Conservation (phyloP, 2,113 vertebrate species). For the Oreochromis tanganicae region DNA sequence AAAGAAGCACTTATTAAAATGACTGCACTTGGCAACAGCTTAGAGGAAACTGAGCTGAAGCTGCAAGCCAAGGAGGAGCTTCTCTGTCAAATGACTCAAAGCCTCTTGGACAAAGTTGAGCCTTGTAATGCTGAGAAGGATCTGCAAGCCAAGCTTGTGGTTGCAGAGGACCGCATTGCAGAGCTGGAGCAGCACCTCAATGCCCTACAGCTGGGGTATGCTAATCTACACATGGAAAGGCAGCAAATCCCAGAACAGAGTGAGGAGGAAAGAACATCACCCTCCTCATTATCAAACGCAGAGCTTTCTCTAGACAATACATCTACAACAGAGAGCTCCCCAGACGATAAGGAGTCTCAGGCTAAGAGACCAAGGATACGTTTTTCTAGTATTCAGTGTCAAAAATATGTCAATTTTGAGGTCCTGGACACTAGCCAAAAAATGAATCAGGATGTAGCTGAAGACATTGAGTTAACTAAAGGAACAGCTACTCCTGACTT, state of each 20-base stretch:
- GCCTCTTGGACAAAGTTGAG: conserved; percentile 37
- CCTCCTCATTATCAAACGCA: conserved; percentile 3
- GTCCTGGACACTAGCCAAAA: conserved; percentile 74
- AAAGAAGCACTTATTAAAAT: conserved; percentile 87
- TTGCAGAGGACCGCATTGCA: conserved; percentile 70
- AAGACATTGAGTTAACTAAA: conserved; percentile 71
- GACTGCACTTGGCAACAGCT: conserved; percentile 80
- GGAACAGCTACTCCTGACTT: conserved; percentile 74
- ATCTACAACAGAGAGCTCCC: conserved; percentile 54
- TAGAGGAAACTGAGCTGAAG: conserved; percentile 84
- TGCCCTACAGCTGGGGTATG: conserved; percentile 67
- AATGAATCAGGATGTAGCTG: conserved; percentile 61
- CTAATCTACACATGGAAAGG: conserved; percentile 63
- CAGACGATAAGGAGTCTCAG: conserved; percentile 69
- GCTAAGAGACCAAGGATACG: conserved; percentile 86
- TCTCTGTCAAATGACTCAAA: conserved; percentile 71
- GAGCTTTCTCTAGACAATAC: conserved; percentile 1
- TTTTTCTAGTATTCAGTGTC: conserved; percentile 91
- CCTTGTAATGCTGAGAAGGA: conserved; percentile 68
- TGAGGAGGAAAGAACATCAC: conserved; percentile 41
- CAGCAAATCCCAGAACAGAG: conserved; percentile 54
- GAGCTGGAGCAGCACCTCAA: conserved; percentile 71
- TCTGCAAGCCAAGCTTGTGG: conserved; percentile 62
- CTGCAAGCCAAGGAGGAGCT: conserved; percentile 81
- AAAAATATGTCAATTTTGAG: conserved; percentile 81